Base-by-base conservation (phyloP, 1,140 invertebrate species). In the Drosophila setifemur region DNA sequence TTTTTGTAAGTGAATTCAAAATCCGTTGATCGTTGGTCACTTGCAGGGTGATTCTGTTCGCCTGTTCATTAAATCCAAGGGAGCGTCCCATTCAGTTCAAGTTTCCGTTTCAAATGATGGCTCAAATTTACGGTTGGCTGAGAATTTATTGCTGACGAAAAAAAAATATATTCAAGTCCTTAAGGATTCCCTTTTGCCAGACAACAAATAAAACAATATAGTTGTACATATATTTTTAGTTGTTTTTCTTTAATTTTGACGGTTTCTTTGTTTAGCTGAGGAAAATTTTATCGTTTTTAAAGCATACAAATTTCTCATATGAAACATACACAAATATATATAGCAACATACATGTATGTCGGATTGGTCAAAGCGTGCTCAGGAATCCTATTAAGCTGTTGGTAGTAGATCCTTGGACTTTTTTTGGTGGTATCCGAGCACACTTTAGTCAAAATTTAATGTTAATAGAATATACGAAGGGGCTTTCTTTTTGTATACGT, bases 241-340 rank as follows among this genome's bases (percentile, higher is more conserved):
- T 39, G 14, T 64, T 83, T 76, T 69, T 73, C 35, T 68, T 64
- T 60, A 73, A 58, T 82, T 54, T 68, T 47, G 39, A 40, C 37
- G 25, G 54, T 76, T 69, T 73, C 53, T 31, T 64, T 78, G 43
- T 50, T 48, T 68, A 63, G 68, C 52, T 63, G 53, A 66, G 57
- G 58, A 55, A 75, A 81, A 52, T 11, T 71, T 33, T 45, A 57
- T 83, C 28, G 31, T 73, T 70, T 73, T 68, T 64, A 66, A 82
- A 79, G 76, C 76, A 81, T 74, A 79, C 50, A 74, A 79, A 60
- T 69, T 69, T 82, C 50, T 77, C 47, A 52, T 54, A 64, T 77
- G 37, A 78, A 77, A 83, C 70, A 63, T 73, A 76, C 60, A 83
- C 50, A 63, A 53, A 77, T 45, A 47, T 43, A 53, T 77, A 82